Conservation (phyloP, 2,113 vertebrate species). For the Syngnathus typhle region DNA sequence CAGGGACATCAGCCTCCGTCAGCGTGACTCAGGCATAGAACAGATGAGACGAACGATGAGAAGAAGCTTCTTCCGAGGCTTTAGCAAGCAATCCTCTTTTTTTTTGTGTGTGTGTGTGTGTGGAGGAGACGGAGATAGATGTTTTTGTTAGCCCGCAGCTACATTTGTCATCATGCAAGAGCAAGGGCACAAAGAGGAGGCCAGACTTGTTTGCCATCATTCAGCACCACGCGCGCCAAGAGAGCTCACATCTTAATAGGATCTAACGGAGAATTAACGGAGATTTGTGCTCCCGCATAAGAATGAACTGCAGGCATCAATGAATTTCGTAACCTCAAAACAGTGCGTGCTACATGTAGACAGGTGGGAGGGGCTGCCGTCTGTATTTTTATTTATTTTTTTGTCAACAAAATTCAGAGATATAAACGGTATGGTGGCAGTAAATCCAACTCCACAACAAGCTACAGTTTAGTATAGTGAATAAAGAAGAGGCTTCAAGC, state of each 20-base stretch:
- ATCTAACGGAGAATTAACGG: constrained; percentile 34
- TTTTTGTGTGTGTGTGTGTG: constrained; percentile 1
- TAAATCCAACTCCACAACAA: too few relatives aligned
- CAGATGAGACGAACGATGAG: constrained; percentile 16
- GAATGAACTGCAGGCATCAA: neutral
- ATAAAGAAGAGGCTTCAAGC: too few relatives aligned
- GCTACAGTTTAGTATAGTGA: too few relatives aligned
- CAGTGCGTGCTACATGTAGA: neutral
- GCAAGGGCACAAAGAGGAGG: constrained; percentile 41
- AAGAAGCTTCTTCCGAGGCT: constrained; percentile 19
- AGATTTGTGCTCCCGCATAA: constrained; percentile 12
- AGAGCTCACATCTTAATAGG: constrained; percentile 38
- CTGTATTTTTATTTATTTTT: neutral
- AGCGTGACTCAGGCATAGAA: constrained; percentile 44
- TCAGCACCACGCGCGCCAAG: constrained; percentile 34
- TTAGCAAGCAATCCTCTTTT: constrained; percentile 35
- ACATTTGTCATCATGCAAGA: constrained; percentile 40
- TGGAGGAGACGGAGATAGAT: constrained; percentile 14
- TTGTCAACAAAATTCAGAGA: too few relatives aligned
- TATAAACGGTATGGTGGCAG: too few relatives aligned
- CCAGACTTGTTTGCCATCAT: constrained; percentile 44
- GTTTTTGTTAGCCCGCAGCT: constrained; percentile 39
- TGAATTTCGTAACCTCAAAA: neutral
- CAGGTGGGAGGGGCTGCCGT: neutral
- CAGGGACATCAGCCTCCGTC: constrained; percentile 37